These are phyloP conservation scores for Philhelius pedissequus DNA, from an alignment of 2,888 invertebrate genomes.

Conservation along the genomic window DNA sequence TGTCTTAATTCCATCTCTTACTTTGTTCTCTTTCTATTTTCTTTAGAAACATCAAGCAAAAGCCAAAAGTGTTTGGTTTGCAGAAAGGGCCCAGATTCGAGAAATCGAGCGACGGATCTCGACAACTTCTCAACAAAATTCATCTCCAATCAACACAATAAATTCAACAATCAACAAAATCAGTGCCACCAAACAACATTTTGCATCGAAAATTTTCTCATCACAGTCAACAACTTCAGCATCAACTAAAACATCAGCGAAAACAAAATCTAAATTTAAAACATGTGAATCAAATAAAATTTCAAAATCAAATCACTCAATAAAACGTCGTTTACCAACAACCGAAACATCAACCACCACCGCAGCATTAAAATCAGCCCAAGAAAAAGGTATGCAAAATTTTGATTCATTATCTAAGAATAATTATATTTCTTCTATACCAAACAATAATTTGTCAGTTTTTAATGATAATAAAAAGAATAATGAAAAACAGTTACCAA, in stretches of 20 bases:
- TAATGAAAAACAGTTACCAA: constrained; percentile 33
- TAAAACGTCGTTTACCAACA: constrained; percentile 2
- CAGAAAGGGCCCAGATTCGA: constrained; percentile 30
- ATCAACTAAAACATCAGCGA: background rate
- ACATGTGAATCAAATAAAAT: background rate
- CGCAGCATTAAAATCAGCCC: constrained; percentile 39
- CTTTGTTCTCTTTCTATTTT: background rate
- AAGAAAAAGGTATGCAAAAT: constrained; percentile 64
- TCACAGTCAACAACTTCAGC: background rate
- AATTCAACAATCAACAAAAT: constrained; percentile 42
- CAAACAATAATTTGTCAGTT: constrained; percentile 61
- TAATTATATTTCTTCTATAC: constrained; percentile 21
- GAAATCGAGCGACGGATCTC: constrained; percentile 12
- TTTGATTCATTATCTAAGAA: constrained; percentile 55
- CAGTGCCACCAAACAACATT: constrained; percentile 37
- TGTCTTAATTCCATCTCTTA: background rate
- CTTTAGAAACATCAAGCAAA: constrained; percentile 28
- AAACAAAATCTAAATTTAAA: background rate
- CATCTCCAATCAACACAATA: background rate
- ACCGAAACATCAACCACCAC: constrained; percentile 1
- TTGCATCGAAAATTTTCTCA: constrained; percentile 6
- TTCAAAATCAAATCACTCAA: background rate
- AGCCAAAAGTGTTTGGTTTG: constrained; percentile 42
- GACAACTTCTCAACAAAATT: background rate
- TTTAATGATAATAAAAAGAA: constrained; percentile 49